A percentile compares a stretch with the other conserved stretches of the same genome.
Conservation (phyloP, 2,797 vertebrate genomes). For the Furcifer pardalis region DNA sequence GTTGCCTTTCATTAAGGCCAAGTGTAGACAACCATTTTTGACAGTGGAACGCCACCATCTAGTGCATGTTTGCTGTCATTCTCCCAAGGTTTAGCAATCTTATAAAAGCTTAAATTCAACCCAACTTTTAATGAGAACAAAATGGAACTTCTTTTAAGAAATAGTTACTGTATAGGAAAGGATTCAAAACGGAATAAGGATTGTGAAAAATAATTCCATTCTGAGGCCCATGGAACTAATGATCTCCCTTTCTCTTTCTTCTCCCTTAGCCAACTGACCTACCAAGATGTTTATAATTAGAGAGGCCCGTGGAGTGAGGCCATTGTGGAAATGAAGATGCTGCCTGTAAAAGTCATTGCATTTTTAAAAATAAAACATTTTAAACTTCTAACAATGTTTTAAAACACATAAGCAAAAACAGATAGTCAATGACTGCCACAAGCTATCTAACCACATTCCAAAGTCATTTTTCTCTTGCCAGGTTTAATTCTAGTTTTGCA, state of each 20-base stretch:
- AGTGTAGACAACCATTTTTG: not conserved
- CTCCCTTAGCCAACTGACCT: no score
- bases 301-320: no score
- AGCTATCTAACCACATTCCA: not conserved
- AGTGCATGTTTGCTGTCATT: not conserved
- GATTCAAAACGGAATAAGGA: not conserved
- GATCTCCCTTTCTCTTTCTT: no score
- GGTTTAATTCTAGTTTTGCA: not conserved
- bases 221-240: no score
- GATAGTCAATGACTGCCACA: not conserved
- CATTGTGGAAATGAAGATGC: no score
- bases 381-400: no score
- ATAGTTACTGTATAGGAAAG: not conserved
- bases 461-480: not conserved
- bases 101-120: not conserved
- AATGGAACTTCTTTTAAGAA: not conserved
- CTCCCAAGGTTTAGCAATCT: not conserved
- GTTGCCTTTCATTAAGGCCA: not conserved
- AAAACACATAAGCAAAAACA: no score
- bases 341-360: no score
- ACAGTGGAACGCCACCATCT: not conserved
- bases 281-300: no score
- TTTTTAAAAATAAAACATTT: no score
- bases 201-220: no score
- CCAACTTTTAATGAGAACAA: not conserved